A percentile compares a stretch with the other conserved stretches of the same genome.
These are phyloP conservation scores for Folsomia candida DNA, from an alignment of 2,888 invertebrate species.

Conservation along the genomic window DNA sequence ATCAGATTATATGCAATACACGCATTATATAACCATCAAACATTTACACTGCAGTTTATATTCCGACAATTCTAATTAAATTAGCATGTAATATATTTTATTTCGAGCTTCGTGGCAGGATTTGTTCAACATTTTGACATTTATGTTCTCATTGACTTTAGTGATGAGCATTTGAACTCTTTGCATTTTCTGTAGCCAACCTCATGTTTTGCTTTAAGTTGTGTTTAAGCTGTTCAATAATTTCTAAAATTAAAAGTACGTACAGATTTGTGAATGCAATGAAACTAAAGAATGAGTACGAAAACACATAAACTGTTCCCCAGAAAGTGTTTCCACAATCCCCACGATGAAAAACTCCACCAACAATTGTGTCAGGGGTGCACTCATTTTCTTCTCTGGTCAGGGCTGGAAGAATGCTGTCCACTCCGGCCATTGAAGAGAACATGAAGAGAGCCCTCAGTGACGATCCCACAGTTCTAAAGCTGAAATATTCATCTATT, in stretches of 20 bases:
- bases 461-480: neutral
- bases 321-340: neutral
- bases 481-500: neutral
- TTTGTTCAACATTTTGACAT: no score
- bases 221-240: neutral
- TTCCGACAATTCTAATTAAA: no score
- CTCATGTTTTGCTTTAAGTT: no score
- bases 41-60: no score
- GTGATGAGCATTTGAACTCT: no score
- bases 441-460: neutral
- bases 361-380: neutral
- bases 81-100: no score
- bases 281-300: neutral
- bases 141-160: no score
- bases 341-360: neutral
- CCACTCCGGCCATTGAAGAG: neutral
- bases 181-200: no score
- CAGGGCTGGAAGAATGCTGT: neutral
- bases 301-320: neutral
- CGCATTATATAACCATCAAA: no score
- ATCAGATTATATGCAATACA: no score
- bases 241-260: neutral
- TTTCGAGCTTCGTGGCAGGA: no score
- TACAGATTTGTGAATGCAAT: neutral
- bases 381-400: neutral